Evolutionary conservation across 1,140 invertebrate species (phyloP).

Genomic region (Sminthurides bifidus): DNA sequence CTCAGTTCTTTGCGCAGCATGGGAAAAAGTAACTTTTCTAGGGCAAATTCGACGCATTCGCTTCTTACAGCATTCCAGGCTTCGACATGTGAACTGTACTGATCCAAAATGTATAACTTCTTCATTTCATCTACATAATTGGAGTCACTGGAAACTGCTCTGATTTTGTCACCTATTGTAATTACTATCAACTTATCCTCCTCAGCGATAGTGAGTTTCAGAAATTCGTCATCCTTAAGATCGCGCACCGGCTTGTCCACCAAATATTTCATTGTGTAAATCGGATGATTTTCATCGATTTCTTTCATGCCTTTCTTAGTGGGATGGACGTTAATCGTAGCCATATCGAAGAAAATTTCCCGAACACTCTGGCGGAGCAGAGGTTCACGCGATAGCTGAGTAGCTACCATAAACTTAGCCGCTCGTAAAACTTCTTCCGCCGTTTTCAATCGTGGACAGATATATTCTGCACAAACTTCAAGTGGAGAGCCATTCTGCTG

Average conservation of each 20-base stretch:
- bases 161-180: slow-evolving; percentile 58
- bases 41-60: slow-evolving; percentile 74
- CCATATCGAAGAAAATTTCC: slow-evolving; percentile 81
- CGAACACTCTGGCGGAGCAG: slow-evolving; percentile 71
- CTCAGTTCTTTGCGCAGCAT: slow-evolving; percentile 78
- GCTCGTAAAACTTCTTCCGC: slow-evolving; percentile 73
- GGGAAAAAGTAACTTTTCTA: slow-evolving; percentile 78
- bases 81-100: slow-evolving; percentile 89
- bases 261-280: slow-evolving; percentile 81
- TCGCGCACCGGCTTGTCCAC: slow-evolving; percentile 89
- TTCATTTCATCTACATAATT: slow-evolving; percentile 84
- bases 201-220: slow-evolving; percentile 70
- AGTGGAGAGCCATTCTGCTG: slow-evolving; percentile 69
- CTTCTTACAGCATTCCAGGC: slow-evolving; percentile 88
- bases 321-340: slow-evolving; percentile 66
- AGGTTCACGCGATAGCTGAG: slow-evolving; percentile 84
- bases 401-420: slow-evolving; percentile 84
- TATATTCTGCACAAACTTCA: slow-evolving; percentile 65
- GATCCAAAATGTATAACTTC: slow-evolving; percentile 75
- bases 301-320: slow-evolving; percentile 86
- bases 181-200: slow-evolving; percentile 72
- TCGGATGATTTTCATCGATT: slow-evolving; percentile 84
- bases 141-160: slow-evolving; percentile 55
- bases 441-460: slow-evolving; percentile 46
- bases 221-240: slow-evolving; percentile 77